Conservation (phyloP, 37 sponge, comb jelly and placozoan species). For the Dysidea cf. avara region DNA sequence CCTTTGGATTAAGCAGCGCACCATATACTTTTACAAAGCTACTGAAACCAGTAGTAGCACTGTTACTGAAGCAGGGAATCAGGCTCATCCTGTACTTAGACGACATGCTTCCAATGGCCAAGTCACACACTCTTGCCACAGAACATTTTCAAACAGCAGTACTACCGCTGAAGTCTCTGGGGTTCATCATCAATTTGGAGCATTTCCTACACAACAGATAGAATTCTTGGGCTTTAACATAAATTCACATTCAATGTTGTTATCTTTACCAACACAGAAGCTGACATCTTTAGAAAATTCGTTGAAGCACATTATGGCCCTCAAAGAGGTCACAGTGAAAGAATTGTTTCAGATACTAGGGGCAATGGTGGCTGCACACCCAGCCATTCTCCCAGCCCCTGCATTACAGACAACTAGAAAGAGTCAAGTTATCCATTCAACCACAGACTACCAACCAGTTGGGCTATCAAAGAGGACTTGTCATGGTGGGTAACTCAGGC, state of each 20-base stretch:
- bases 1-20: conserved; percentile 35
- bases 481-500: conserved; percentile 4
- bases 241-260: no score
- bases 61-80: conserved; percentile 17
- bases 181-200: conserved; percentile 24
- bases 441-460: no score
- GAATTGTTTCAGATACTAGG: no score
- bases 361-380: conserved; percentile 33
- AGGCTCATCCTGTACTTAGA: conserved; percentile 21
- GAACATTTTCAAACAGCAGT: conserved; percentile 6
- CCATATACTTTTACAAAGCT: conserved; percentile 26
- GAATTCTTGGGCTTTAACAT: no score
- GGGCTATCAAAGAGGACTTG: conserved; percentile 2
- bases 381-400: conserved; percentile 30
- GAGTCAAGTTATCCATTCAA: background rate
- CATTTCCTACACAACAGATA: no score
- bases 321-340: background rate
- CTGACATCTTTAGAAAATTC: background rate
- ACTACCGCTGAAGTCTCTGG: conserved; percentile 7
- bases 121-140: conserved; percentile 1
- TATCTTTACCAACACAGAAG: conserved; percentile 5
- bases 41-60: conserved; percentile 15
- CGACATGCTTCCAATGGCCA: conserved; percentile 26
- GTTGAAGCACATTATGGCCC: background rate
- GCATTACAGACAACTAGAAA: conserved; percentile 7